Conservation (phyloP, 2,888 invertebrate genomes). For the Epistrophe grossulariae region DNA sequence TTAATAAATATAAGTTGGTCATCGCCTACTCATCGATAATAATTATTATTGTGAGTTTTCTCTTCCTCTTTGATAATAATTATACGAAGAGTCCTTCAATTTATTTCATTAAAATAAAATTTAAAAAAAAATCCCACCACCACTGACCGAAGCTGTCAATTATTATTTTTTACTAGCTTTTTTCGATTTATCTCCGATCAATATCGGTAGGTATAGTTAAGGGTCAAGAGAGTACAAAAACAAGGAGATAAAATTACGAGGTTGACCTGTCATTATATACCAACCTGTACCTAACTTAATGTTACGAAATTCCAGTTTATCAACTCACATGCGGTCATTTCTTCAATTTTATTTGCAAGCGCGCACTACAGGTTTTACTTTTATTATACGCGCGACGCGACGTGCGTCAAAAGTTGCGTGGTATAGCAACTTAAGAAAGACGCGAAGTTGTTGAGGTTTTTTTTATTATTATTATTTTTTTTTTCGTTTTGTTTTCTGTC, state of each 20-base stretch:
- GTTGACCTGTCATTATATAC: constrained; percentile 66
- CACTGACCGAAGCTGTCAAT: constrained; percentile 38
- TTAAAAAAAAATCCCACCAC: background rate
- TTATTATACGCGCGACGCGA: constrained; percentile 9
- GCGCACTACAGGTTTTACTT: constrained; percentile 49
- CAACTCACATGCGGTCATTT: constrained; percentile 50
- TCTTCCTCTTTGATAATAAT: constrained; percentile 31
- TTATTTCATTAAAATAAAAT: constrained; percentile 55
- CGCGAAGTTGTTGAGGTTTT: constrained; percentile 13
- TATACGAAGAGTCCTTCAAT: constrained; percentile 49
- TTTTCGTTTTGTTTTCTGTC: constrained; percentile 44
- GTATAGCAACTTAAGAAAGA: constrained; percentile 30
- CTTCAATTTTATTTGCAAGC: constrained; percentile 29
- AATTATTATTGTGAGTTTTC: constrained; percentile 48
- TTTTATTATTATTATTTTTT: constrained; percentile 10
- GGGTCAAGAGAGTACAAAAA: constrained; percentile 62
- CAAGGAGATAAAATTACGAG: constrained; percentile 41
- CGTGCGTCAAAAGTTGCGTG: constrained; percentile 53
- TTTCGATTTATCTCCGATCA: constrained; percentile 13
- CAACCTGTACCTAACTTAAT: background rate
- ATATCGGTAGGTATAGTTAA: background rate
- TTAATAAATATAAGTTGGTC: constrained; percentile 28
- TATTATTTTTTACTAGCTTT: background rate
- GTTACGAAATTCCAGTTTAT: constrained; percentile 57
- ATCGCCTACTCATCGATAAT: constrained; percentile 16